Evolutionary conservation across 2,113 vertebrate species (phyloP).

Genomic region (Bujurquina vittata): DNA sequence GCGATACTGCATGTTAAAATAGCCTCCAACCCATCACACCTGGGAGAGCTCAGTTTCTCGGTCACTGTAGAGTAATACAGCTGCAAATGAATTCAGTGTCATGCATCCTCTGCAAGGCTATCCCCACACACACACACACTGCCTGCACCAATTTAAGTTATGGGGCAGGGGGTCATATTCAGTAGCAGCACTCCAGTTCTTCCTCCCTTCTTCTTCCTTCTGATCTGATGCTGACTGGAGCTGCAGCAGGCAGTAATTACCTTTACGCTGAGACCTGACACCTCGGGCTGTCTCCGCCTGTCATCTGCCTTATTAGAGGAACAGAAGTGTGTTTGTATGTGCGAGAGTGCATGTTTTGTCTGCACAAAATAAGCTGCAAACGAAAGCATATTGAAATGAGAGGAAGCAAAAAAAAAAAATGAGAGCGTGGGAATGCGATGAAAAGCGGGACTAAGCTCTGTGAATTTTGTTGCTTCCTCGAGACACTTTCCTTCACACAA

Average conservation of each 20-base stretch:
- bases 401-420: not conserved
- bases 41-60: constrained; percentile 40
- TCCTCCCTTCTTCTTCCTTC: not conserved
- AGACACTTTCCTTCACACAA: not conserved
- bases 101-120: not conserved
- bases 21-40: constrained; percentile 35
- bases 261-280: constrained; percentile 2
- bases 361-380: constrained; percentile 33
- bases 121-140: not conserved
- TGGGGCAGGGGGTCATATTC: not conserved
- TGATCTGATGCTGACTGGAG: constrained; percentile 13
- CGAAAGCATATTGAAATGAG: constrained; percentile 2
- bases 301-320: constrained; percentile 56
- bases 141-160: not conserved
- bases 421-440: not conserved
- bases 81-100: not conserved
- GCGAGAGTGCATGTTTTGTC: not conserved
- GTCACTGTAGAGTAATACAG: not conserved
- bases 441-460: not conserved
- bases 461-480: constrained; percentile 32
- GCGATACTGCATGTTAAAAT: constrained; percentile 44
- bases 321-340: not conserved
- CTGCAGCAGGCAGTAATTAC: constrained; percentile 32
- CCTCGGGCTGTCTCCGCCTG: constrained; percentile 10
- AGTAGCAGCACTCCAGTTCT: constrained; percentile 10